These are phyloP conservation scores for Ariolimax columbianus DNA, from an alignment of 2,888 invertebrate species.

Conservation along the genomic window DNA sequence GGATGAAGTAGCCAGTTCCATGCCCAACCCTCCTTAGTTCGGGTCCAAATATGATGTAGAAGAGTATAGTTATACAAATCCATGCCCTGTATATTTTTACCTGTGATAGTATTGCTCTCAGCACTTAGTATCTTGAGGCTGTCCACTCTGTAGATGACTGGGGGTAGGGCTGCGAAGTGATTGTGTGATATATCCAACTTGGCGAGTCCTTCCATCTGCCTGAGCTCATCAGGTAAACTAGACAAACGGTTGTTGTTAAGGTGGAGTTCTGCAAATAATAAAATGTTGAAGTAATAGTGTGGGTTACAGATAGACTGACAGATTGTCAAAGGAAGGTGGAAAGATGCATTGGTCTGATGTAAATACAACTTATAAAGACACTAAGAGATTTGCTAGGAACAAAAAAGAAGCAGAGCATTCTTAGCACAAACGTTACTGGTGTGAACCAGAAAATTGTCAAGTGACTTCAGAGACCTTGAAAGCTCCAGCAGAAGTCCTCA, in stretches of 20 bases:
- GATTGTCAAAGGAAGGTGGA: neutral
- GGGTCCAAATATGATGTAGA: too few relatives aligned
- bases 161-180: conserved; percentile 64
- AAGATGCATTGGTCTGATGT: too few relatives aligned
- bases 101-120: conserved; percentile 64
- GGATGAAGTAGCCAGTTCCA: too few relatives aligned
- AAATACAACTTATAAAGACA: too few relatives aligned
- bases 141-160: conserved; percentile 61
- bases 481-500: too few relatives aligned
- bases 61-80: too few relatives aligned
- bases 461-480: too few relatives aligned
- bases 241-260: conserved; percentile 64
- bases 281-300: neutral
- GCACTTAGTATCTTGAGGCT: conserved; percentile 62
- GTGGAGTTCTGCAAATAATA: conserved; percentile 60
- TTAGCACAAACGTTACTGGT: too few relatives aligned
- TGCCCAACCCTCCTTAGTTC: too few relatives aligned
- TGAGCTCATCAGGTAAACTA: conserved; percentile 66
- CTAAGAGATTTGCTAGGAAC: too few relatives aligned
- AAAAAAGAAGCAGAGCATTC: too few relatives aligned
- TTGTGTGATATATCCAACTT: conserved; percentile 67
- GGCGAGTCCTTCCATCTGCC: conserved; percentile 60
- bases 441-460: too few relatives aligned
- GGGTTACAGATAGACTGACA: neutral
- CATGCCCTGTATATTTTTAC: conserved; percentile 57